These are phyloP conservation scores for Ornithoptera alexandrae DNA, from an alignment of 2,888 invertebrate genomes.

Conservation along the genomic window DNA sequence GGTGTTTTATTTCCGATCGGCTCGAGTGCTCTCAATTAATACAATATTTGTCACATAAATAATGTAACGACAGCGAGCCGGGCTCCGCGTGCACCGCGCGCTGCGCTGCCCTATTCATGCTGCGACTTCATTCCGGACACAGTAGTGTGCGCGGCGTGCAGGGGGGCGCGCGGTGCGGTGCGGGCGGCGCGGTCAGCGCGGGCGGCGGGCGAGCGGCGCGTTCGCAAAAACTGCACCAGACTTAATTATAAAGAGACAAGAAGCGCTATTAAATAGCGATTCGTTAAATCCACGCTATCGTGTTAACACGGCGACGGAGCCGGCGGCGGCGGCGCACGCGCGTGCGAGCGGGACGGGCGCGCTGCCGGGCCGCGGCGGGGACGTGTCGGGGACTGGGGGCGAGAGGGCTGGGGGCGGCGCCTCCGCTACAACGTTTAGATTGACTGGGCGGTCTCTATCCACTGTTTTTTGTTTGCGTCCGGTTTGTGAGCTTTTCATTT, in stretches of 20 bases:
- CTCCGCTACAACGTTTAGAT: slow-evolving; percentile 54
- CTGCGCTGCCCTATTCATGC: slow-evolving; percentile 47
- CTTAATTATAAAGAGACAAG: slow-evolving; percentile 81
- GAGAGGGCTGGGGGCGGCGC: slow-evolving; percentile 79
- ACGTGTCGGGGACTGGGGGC: slow-evolving; percentile 29
- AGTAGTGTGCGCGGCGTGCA: slow-evolving; percentile 46
- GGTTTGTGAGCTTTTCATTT: slow-evolving; percentile 67
- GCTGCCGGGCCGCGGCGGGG: slow-evolving; percentile 79
- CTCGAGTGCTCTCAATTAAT: slow-evolving; percentile 71
- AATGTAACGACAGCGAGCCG: slow-evolving; percentile 60
- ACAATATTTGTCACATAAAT: slow-evolving; percentile 75
- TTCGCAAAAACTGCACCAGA: slow-evolving; percentile 79
- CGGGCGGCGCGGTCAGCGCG: slow-evolving; percentile 38
- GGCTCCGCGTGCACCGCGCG: slow-evolving; percentile 45
- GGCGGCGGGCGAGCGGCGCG: slow-evolving; percentile 42
- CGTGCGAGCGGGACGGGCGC: slow-evolving; percentile 54
- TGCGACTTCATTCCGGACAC: slow-evolving; percentile 55
- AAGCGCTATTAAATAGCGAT: slow-evolving; percentile 79
- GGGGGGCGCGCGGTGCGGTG: slow-evolving; percentile 36
- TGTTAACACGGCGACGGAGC: slow-evolving; percentile 58
- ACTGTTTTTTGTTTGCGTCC: slow-evolving; percentile 67
- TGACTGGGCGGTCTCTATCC: slow-evolving; percentile 79
- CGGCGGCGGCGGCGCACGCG: slow-evolving; percentile 35
- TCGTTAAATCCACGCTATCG: slow-evolving; percentile 78
- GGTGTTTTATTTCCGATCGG: slow-evolving; percentile 58